These are phyloP conservation scores for Desmodus rotundus DNA, from an alignment of 2,113 vertebrate species.

Conservation along the genomic window DNA sequence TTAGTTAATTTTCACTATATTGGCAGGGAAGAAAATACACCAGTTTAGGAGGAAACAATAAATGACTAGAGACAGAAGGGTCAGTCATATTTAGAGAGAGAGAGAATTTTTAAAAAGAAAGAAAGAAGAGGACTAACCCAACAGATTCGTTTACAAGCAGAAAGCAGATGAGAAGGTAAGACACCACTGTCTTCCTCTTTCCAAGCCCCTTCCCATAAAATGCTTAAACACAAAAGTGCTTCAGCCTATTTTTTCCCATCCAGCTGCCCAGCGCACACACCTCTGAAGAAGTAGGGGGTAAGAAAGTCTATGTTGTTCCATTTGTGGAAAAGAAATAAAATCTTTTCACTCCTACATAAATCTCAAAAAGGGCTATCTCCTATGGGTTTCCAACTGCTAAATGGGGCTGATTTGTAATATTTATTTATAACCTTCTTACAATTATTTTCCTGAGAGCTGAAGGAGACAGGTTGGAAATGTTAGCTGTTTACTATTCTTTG, in stretches of 20 bases:
- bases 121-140: neutral
- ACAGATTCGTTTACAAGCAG: neutral
- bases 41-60: neutral
- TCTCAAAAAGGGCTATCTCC: constrained; percentile 3
- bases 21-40: neutral
- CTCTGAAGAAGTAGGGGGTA: neutral
- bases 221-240: constrained; percentile 12
- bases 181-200: neutral
- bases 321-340: neutral
- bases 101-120: neutral
- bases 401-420: neutral
- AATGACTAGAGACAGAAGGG: neutral
- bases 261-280: neutral
- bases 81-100: neutral
- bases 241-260: neutral
- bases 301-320: neutral
- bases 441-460: neutral
- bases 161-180: neutral
- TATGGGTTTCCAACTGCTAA: neutral
- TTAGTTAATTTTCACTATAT: neutral
- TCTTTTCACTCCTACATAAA: constrained; percentile 14
- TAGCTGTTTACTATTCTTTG: neutral
- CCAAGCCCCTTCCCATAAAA: neutral
- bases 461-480: neutral
- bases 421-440: neutral